These are phyloP conservation scores for Spheniscus humboldti DNA, from an alignment of 2,797 vertebrate genomes.

Conservation along the genomic window DNA sequence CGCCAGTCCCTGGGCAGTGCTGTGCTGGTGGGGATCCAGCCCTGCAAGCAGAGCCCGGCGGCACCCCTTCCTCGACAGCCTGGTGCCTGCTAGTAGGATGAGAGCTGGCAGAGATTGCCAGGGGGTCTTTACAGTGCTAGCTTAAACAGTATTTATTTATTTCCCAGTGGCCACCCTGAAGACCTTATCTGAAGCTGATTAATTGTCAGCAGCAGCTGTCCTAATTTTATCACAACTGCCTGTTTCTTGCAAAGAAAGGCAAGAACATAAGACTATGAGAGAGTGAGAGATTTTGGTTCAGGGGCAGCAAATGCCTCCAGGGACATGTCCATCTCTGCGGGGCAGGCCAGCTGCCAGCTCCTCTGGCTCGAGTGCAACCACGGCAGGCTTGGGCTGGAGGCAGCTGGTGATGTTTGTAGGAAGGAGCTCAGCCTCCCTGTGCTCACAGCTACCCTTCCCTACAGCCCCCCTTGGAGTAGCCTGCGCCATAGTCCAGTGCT, in stretches of 20 bases:
- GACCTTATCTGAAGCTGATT: background rate
- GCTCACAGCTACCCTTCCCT: background rate
- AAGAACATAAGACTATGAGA: background rate
- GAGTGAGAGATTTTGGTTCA: background rate
- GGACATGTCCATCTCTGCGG: rapidly evolving
- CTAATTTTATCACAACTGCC: background rate
- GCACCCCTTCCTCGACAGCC: background rate
- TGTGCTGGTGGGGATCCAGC: background rate
- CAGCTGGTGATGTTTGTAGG: background rate
- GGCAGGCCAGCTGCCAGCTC: background rate
- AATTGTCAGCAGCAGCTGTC: background rate
- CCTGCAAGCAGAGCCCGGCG: rapidly evolving
- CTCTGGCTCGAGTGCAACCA: background rate
- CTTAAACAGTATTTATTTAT: background rate
- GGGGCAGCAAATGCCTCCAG: background rate
- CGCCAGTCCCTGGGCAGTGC: background rate
- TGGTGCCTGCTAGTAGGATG: background rate
- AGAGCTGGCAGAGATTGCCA: background rate
- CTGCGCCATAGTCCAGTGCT: background rate
- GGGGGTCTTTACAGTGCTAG: background rate
- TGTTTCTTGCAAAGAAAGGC: background rate
- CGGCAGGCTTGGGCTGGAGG: rapidly evolving
- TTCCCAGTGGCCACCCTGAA: background rate
- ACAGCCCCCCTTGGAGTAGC: background rate
- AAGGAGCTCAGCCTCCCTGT: background rate